Base-by-base conservation (phyloP, 2,797 vertebrate species). In the Neopelma chrysocephalum region DNA sequence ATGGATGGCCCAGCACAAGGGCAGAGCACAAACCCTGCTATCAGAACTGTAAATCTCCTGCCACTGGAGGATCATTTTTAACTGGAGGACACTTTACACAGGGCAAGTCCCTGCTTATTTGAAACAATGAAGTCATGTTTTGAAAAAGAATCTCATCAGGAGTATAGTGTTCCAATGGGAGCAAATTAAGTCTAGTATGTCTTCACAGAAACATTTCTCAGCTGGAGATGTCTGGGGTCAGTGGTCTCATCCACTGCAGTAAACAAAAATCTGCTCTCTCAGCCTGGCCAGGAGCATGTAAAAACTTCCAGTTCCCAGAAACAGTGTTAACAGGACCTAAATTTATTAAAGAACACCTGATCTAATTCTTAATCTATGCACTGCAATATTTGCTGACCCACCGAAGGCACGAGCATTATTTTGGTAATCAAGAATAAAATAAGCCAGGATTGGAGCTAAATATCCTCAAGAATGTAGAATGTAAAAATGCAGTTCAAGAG, bases 151-250 rank as follows among this genome's bases (percentile, higher is more conserved):
- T 56, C 57, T 83, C 89, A 53, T 48, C 80, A 82, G 73, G n/a
- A 79, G 43, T 20, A 21, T 3, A 47, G 22, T 15, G 50, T 61
- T 93, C 57, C 88, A 86, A 7, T 15, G 73, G 85, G 80, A 96
- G 40, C 65, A 82, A 75, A 82, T 86, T 56, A 75, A 73, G 90
- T 50, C 42, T 32, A 31, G 19, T 7, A 40, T 43, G 34, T 83
- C 93, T 81, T 84, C 87, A 91, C 26, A 81, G 65, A 85, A 91
- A 95, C 61, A 92, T 87, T 88, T 84, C 77, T 96, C 92, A 95
- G 91, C 69, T 86, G 91, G 57, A 78, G 29, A 89, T 82, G 58
- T 51, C 82, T 72, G 47, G 77, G 73, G 62, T 86, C 90, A 90
- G 34, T 7, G 42, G 80, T 78, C 80, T 91, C 69, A 75, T 61